A percentile compares a stretch with the other conserved stretches of the same genome.
These are phyloP conservation scores for Hemicordylus capensis DNA, from an alignment of 2,113 vertebrate species.

Conservation along the genomic window DNA sequence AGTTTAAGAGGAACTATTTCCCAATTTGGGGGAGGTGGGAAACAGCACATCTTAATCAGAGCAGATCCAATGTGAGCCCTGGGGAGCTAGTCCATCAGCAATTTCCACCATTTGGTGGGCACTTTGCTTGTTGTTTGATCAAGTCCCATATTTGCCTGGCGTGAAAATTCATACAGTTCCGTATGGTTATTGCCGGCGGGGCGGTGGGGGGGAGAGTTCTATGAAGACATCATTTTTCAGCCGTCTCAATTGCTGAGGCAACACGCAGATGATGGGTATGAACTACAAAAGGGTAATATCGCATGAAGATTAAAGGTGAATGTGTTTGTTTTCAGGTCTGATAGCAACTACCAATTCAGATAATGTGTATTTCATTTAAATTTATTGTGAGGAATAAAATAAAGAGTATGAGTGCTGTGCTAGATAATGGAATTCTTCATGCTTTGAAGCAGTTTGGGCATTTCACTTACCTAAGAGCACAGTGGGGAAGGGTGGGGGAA, in stretches of 20 bases:
- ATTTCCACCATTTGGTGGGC: background rate
- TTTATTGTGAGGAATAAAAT: conserved; percentile 51
- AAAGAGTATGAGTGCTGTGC: accelerated
- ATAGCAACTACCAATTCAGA: conserved; percentile 19
- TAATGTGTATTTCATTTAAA: conserved; percentile 43
- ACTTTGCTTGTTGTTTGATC: background rate
- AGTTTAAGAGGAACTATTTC: no score
- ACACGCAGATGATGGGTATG: background rate
- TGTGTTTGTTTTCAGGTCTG: conserved; percentile 41
- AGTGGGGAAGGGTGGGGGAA: background rate
- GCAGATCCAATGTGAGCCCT: no score
- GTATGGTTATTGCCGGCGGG: background rate
- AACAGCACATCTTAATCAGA: no score
- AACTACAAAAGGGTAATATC: conserved; percentile 5
- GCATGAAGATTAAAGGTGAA: conserved; percentile 1
- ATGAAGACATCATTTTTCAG: background rate
- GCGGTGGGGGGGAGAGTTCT: no score
- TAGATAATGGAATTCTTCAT: background rate
- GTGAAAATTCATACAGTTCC: background rate
- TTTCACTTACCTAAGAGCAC: conserved; percentile 18
- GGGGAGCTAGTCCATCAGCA: accelerated
- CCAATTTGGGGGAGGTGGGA: no score
- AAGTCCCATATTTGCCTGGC: background rate
- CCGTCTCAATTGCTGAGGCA: background rate
- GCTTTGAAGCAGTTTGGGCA: conserved; percentile 14